These are phyloP conservation scores for Griposia aprilina DNA, from an alignment of 2,888 invertebrate genomes.

Conservation along the genomic window DNA sequence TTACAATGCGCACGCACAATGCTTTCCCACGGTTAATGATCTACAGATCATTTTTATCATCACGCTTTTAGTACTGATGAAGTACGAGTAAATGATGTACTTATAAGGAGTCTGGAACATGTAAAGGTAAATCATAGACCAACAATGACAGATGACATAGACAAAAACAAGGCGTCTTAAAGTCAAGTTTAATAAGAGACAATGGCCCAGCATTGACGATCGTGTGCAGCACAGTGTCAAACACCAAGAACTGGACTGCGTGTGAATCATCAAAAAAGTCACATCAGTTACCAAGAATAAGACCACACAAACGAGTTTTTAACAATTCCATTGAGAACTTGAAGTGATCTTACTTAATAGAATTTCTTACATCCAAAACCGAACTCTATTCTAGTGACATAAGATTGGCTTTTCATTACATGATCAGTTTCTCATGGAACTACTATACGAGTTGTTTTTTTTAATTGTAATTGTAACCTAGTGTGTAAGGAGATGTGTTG, in stretches of 20 bases:
- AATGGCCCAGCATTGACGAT: constrained; percentile 3
- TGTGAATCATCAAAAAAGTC: constrained; percentile 63
- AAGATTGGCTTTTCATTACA: constrained; percentile 25
- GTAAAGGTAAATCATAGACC: not conserved
- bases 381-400: constrained; percentile 4
- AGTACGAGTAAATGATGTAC: constrained; percentile 6
- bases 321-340: constrained; percentile 57
- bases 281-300: constrained; percentile 56
- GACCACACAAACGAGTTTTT: constrained; percentile 56
- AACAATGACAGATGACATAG: not conserved
- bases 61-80: constrained; percentile 36
- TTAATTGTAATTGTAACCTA: constrained; percentile 63
- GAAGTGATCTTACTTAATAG: constrained; percentile 45
- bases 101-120: not conserved
- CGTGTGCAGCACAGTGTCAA: constrained; percentile 4
- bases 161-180: not conserved
- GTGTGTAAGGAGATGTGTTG: constrained; percentile 44
- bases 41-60: constrained; percentile 57
- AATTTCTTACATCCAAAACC: constrained; percentile 28
- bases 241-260: constrained; percentile 30
- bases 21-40: constrained; percentile 63
- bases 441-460: constrained; percentile 39
- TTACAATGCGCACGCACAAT: constrained; percentile 55
- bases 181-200: not conserved
- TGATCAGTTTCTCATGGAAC: constrained; percentile 52